phyloP scores from a whole-genome alignment of 2,888 invertebrate genomes.

The Macaria liturata region DNA sequence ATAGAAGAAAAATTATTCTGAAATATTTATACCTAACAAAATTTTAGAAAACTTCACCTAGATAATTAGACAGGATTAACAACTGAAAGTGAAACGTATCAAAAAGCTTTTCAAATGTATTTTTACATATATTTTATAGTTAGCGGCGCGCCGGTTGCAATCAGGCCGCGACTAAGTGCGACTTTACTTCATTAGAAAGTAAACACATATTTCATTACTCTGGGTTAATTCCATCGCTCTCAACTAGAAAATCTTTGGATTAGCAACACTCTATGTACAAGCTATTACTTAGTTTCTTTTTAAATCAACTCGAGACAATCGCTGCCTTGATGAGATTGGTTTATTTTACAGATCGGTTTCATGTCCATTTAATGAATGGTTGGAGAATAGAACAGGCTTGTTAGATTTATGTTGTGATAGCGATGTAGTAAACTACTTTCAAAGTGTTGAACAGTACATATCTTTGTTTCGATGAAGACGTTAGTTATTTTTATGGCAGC shows the following conservation, averaged over 20 bases:
- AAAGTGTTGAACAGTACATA: too few species aligned
- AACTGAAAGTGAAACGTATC: constrained; percentile 24
- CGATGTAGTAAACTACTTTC: too few species aligned
- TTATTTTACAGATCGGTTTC: too few species aligned
- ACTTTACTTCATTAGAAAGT: constrained; percentile 57
- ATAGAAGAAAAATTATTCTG: too few species aligned
- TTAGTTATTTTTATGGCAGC: too few species aligned
- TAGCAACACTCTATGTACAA: constrained; percentile 11
- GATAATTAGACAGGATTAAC: constrained; percentile 13
- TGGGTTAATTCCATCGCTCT: constrained; percentile 33
- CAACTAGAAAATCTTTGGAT: constrained; percentile 30
- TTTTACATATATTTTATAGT: constrained; percentile 54
- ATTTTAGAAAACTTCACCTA: neutral
- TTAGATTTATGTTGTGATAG: too few species aligned
- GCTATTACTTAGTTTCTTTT: constrained; percentile 1
- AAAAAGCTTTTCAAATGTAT: constrained; percentile 18
- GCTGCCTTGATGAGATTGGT: too few species aligned
- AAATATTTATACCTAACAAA: too few species aligned
- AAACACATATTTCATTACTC: constrained; percentile 49
- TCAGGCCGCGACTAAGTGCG: constrained; percentile 64
- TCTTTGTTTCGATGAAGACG: too few species aligned
- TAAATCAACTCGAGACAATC: too few species aligned
- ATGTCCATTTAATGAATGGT: too few species aligned
- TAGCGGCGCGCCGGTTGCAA: constrained; percentile 44
- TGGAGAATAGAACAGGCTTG: too few species aligned